Percentiles rank a stretch among this genome's conserved stretches.
Conservation (phyloP, 2,113 vertebrate genomes). For the Aspidoscelis tigris region DNA sequence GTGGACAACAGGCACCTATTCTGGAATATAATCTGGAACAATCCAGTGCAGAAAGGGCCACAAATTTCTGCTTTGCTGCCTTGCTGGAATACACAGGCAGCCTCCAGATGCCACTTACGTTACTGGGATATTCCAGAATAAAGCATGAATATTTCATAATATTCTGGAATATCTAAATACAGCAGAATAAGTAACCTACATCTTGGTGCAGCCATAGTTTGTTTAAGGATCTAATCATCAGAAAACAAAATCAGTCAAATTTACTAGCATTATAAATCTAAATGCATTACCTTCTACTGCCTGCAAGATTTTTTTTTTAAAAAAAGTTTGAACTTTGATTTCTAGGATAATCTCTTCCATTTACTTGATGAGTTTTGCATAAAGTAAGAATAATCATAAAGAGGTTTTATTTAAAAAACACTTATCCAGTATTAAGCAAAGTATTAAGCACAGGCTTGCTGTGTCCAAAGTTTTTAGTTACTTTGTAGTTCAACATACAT, state of each 20-base stretch:
- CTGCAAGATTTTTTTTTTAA: conserved; percentile 60
- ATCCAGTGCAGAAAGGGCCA: no score
- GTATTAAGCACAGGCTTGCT: conserved; percentile 19
- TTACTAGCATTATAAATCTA: conserved; percentile 90
- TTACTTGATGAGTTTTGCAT: conserved; percentile 80
- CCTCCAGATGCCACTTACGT: no score
- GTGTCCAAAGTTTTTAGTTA: conserved; percentile 46
- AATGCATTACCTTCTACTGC: conserved; percentile 81
- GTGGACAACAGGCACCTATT: no score
- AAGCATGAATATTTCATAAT: no score
- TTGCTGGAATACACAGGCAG: conserved; percentile 51
- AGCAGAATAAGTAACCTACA: no score
- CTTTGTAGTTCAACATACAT: conserved; percentile 23
- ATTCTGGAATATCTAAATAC: no score
- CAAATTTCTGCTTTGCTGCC: conserved; percentile 77
- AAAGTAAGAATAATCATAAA: conserved; percentile 59
- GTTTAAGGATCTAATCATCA: conserved; percentile 84
- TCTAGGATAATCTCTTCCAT: conserved; percentile 86
- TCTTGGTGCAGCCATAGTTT: conserved; percentile 79
- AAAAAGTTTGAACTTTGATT: conserved; percentile 84
- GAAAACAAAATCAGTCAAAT: conserved; percentile 86
- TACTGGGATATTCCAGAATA: no score
- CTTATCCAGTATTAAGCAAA: conserved; percentile 63
- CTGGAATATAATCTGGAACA: no score
- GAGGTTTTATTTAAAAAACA: conserved; percentile 57